Conservation (phyloP, 1,140 invertebrate species). For the Psix sp. region DNA sequence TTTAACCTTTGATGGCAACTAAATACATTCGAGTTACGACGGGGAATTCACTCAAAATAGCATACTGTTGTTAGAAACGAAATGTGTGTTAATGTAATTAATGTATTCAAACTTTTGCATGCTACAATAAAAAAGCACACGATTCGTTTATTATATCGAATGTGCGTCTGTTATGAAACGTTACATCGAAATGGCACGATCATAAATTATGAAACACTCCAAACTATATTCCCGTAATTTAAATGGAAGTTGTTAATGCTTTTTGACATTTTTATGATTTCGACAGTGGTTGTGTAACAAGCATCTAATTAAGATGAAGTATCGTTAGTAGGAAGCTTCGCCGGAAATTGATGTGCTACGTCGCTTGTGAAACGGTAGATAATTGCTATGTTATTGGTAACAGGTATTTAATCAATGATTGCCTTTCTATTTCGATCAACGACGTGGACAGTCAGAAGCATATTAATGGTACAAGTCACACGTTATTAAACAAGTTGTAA, state of each 20-base stretch:
- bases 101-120: no score
- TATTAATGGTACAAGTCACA: slow-evolving; percentile 60
- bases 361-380: slow-evolving; percentile 55
- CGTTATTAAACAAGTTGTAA: slow-evolving; percentile 55
- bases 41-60: no score
- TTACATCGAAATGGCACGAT: slow-evolving; percentile 3
- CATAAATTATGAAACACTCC: slow-evolving; percentile 28
- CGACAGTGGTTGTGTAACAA: slow-evolving; percentile 36
- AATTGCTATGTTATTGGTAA: slow-evolving; percentile 60
- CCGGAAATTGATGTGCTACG: slow-evolving; percentile 55
- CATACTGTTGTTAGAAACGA: no score
- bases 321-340: slow-evolving; percentile 56
- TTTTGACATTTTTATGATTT: slow-evolving; percentile 30
- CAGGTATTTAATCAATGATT: slow-evolving; percentile 62
- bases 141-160: slow-evolving; percentile 17
- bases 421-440: slow-evolving; percentile 61
- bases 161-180: slow-evolving; percentile 11
- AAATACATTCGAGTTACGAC: no score
- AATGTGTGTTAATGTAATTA: no score
- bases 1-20: no score
- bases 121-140: not conserved
- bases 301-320: slow-evolving; percentile 47
- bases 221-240: slow-evolving; percentile 42
- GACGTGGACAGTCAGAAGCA: slow-evolving; percentile 37
- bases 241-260: slow-evolving; percentile 39